phyloP scores from a whole-genome alignment of 2,113 vertebrate species.

The Psilopogon haemacephalus region DNA sequence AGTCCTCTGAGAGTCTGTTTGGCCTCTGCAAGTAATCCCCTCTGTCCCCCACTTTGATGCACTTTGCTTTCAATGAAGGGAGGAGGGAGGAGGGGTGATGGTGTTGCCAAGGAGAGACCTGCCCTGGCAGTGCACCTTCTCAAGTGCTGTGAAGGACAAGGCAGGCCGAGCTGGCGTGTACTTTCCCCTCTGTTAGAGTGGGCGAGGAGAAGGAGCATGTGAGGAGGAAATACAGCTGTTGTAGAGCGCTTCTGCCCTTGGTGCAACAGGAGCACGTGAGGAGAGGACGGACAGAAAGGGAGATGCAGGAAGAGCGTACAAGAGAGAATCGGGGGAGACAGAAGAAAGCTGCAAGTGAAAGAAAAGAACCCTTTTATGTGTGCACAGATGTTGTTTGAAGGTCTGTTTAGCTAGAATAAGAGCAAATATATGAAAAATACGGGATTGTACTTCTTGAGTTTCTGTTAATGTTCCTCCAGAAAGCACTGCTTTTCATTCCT shows the following conservation, averaged over 20 bases:
- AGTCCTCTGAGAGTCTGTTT: neutral
- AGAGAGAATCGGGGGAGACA: neutral
- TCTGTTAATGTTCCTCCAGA: neutral
- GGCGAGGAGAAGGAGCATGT: neutral
- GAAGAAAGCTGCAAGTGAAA: neutral
- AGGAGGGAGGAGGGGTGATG: neutral
- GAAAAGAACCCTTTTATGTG: neutral
- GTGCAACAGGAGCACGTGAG: neutral
- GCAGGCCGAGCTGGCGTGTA: neutral
- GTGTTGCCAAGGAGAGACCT: fast-evolving
- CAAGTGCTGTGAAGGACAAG: neutral
- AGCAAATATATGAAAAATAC: neutral
- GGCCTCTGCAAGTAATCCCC: fast-evolving
- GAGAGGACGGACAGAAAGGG: neutral
- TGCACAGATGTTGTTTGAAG: neutral
- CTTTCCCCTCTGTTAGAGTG: neutral
- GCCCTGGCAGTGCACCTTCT: neutral
- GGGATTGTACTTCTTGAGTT: neutral
- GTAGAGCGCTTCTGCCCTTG: neutral
- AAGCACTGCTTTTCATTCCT: neutral
- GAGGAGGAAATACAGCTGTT: conserved; percentile 46
- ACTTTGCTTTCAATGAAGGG: neutral
- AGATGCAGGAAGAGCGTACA: neutral
- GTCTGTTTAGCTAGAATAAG: neutral
- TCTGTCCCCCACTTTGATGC: fast-evolving